phyloP scores from a whole-genome alignment of 2,888 invertebrate genomes.

The Creontiades dilutus region DNA sequence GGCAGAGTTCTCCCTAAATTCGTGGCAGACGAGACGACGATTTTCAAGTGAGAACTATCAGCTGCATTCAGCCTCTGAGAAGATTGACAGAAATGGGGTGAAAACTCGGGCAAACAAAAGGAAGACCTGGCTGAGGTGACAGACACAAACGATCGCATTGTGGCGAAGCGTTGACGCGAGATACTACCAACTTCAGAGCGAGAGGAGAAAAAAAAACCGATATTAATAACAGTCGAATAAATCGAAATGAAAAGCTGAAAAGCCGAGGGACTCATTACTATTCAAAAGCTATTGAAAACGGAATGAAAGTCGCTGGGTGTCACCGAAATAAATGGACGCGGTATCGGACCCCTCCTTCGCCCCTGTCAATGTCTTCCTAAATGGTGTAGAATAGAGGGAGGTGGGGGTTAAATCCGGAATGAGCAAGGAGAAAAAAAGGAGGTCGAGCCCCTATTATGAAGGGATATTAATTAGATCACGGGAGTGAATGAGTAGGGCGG shows the following conservation, averaged over 20 bases:
- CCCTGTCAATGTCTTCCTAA: too few relatives aligned
- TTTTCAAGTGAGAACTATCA: background rate
- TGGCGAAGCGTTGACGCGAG: constrained; percentile 18
- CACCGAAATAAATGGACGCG: constrained; percentile 27
- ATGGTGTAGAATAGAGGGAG: background rate
- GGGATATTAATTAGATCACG: constrained; percentile 26
- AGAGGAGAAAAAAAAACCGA: background rate
- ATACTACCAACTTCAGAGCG: background rate
- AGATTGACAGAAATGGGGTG: constrained; percentile 21
- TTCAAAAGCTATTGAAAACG: constrained; percentile 2
- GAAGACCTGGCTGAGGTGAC: background rate
- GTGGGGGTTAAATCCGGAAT: background rate
- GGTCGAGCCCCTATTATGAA: background rate
- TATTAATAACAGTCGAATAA: constrained; percentile 42
- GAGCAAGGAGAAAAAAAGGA: background rate
- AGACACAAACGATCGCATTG: constrained; percentile 30
- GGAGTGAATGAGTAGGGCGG: constrained; percentile 36
- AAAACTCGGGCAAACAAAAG: constrained; percentile 6
- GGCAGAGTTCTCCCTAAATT: background rate
- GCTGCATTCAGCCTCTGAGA: background rate
- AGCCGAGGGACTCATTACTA: background rate
- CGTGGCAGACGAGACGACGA: background rate
- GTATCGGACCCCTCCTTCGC: background rate
- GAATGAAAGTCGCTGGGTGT: background rate
- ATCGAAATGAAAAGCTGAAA: constrained; percentile 9